Evolutionary conservation across 2,888 invertebrate species (phyloP).

Genomic region (Drosophila differens): DNA sequence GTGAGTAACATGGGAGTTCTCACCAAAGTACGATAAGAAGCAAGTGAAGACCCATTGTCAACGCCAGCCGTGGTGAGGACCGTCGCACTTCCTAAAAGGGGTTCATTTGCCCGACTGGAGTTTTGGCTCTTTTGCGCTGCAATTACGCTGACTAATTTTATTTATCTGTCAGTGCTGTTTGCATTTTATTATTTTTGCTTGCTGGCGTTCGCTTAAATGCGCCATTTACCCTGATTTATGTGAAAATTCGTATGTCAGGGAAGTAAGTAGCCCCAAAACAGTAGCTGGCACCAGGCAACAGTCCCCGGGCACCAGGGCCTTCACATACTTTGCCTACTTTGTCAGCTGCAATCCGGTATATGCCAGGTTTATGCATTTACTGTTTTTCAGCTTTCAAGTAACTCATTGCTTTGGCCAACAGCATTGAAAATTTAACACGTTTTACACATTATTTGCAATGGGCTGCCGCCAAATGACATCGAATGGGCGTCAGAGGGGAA

Average conservation of each 20-base stretch:
- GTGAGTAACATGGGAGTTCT: constrained; percentile 56
- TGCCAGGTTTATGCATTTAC: constrained; percentile 18
- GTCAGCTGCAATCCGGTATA: constrained; percentile 19
- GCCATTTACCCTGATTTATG: constrained; percentile 75
- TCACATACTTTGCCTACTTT: constrained; percentile 6
- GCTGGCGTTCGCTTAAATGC: constrained; percentile 66
- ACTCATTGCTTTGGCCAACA: constrained; percentile 41
- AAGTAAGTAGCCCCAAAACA: constrained; percentile 9
- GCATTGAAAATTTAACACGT: constrained; percentile 54
- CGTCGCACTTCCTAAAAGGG: not conserved
- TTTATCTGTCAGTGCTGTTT: constrained; percentile 60
- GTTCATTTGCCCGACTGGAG: constrained; percentile 22
- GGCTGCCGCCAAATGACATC: constrained; percentile 43
- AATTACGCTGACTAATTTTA: constrained; percentile 75
- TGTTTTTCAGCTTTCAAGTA: constrained; percentile 53
- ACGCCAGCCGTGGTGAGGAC: not conserved
- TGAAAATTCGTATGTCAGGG: constrained; percentile 70
- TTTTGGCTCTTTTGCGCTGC: constrained; percentile 29
- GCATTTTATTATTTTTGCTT: constrained; percentile 45
- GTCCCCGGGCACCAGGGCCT: not conserved
- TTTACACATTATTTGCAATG: constrained; percentile 69
- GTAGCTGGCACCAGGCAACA: constrained; percentile 8
- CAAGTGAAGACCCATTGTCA: not conserved
- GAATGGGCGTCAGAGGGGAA: constrained; percentile 2
- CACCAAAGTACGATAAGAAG: constrained; percentile 25